Conservation (phyloP, 2,797 vertebrate species). For the Gobio occitaniae region DNA sequence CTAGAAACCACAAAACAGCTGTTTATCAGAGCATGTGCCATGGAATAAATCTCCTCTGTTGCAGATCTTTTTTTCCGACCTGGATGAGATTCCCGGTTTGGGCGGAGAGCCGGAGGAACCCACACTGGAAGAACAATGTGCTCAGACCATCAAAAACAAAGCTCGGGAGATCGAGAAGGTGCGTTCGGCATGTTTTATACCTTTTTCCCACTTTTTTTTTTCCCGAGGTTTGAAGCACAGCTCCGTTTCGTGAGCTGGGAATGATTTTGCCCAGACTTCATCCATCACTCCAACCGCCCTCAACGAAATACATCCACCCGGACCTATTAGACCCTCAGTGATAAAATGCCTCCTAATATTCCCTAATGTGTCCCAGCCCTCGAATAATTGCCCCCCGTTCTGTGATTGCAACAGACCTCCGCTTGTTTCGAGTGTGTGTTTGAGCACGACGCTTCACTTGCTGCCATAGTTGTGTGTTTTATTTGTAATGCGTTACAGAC, state of each 20-base stretch:
- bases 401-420: conserved; percentile 78
- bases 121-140: conserved; percentile 66
- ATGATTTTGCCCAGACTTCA: conserved; percentile 67
- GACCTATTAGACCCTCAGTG: conserved; percentile 74
- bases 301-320: conserved; percentile 79
- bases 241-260: conserved; percentile 56
- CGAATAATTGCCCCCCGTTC: conserved; percentile 76
- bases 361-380: conserved; percentile 81
- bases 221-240: neutral
- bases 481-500: conserved; percentile 66
- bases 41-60: neutral
- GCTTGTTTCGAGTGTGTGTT: conserved; percentile 72
- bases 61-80: conserved; percentile 17
- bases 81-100: conserved; percentile 69
- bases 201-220: neutral
- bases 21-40: neutral
- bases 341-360: conserved; percentile 81
- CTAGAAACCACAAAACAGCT: no score
- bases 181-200: neutral
- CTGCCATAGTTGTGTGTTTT: conserved; percentile 58
- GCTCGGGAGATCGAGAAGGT: conserved; percentile 80
- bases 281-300: conserved; percentile 78
- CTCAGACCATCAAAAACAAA: conserved; percentile 72
- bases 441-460: conserved; percentile 68
- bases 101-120: conserved; percentile 61